Conservation (phyloP, 2,888 invertebrate species). For the Petrophora chlorosata region DNA sequence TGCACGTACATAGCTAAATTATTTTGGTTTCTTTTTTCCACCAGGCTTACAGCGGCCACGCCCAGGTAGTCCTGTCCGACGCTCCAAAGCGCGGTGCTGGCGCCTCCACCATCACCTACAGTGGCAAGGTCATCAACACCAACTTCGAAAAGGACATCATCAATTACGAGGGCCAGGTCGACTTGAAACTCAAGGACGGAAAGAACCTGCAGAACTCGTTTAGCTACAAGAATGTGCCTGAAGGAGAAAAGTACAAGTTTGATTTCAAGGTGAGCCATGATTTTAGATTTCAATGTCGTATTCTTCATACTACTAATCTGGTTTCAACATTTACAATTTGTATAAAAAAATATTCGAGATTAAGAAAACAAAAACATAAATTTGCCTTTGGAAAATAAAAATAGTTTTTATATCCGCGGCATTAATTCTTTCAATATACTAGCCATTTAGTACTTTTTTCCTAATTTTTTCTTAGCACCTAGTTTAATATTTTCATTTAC, state of each 20-base stretch:
- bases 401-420: too few relatives aligned
- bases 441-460: too few relatives aligned
- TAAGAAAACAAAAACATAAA: too few relatives aligned
- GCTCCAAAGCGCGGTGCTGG: constrained; percentile 64
- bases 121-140: constrained; percentile 58
- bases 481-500: not conserved
- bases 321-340: too few relatives aligned
- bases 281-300: too few relatives aligned
- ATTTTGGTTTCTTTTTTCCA: not conserved
- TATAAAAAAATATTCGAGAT: too few relatives aligned
- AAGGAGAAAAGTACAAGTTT: constrained; percentile 58
- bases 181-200: constrained; percentile 64
- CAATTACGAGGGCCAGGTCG: constrained; percentile 64
- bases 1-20: not conserved
- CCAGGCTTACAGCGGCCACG: constrained; percentile 62
- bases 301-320: too few relatives aligned
- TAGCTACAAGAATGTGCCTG: constrained; percentile 55
- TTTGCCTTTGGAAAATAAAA: too few relatives aligned
- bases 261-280: constrained; percentile 60
- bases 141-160: constrained; percentile 56
- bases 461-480: too few relatives aligned
- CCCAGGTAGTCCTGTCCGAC: constrained; percentile 57
- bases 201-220: constrained; percentile 60
- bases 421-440: too few relatives aligned
- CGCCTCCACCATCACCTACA: constrained; percentile 63